Evolutionary conservation across 92 coral and sea anemone species (phyloP).

Genomic region (Epizoanthus rinbou): DNA sequence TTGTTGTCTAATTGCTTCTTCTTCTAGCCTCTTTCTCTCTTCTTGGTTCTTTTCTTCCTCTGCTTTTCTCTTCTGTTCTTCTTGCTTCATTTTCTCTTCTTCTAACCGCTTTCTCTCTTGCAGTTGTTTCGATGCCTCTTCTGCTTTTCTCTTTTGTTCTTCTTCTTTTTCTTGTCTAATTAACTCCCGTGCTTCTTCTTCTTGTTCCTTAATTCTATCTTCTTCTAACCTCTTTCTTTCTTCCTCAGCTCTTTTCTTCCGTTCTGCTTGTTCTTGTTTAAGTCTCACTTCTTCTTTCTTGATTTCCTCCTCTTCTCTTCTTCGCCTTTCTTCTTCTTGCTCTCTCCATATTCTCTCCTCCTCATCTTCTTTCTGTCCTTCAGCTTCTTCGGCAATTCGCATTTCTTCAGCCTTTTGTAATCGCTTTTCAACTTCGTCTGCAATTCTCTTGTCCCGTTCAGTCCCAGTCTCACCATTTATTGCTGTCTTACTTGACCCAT

Average conservation of each 20-base stretch:
- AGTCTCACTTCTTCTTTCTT: too few relatives aligned
- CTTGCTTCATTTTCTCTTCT: neutral
- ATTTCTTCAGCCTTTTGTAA: neutral
- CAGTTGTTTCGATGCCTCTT: neutral
- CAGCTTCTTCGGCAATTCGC: neutral
- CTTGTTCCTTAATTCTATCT: neutral
- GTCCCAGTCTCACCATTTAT: neutral
- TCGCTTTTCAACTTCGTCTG: neutral
- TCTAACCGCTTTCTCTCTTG: neutral
- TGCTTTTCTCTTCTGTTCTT: neutral
- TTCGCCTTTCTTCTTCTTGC: neutral
- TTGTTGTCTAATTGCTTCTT: neutral
- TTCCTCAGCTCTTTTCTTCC: neutral
- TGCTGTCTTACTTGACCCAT: neutral
- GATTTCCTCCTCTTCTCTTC: neutral
- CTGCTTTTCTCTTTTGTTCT: neutral
- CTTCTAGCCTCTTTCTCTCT: neutral
- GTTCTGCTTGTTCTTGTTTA: neutral
- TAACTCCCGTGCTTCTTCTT: neutral
- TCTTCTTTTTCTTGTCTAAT: neutral
- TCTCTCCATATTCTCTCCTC: neutral
- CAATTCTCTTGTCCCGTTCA: slow-evolving; percentile 9
- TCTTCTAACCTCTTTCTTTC: neutral
- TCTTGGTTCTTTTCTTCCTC: neutral
- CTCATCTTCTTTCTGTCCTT: neutral